Evolutionary conservation across 2,888 invertebrate genomes (phyloP).

Genomic region (Himalopsyche kuldschensis): DNA sequence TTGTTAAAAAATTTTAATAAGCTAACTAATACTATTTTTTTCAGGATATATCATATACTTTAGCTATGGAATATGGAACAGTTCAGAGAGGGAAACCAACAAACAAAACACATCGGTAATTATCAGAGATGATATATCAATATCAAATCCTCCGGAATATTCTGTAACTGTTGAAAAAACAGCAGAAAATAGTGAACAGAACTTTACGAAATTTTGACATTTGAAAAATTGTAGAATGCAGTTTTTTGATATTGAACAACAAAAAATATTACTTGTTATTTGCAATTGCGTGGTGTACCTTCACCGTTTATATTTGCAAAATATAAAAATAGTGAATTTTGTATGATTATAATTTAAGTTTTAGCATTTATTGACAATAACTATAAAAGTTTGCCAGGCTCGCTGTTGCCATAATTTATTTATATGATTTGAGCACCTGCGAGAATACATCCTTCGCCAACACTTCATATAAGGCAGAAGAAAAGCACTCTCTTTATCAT

Average conservation of each 20-base stretch:
- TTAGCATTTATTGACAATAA: not conserved
- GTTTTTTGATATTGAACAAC: too few relatives aligned
- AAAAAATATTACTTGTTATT: too few relatives aligned
- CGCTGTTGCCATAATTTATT: too few relatives aligned
- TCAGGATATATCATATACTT: conserved; percentile 85
- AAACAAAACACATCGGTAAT: not conserved
- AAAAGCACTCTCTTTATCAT: too few relatives aligned
- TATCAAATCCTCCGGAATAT: not conserved
- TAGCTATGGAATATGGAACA: conserved; percentile 79
- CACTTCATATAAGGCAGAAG: too few relatives aligned
- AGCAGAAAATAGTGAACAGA: not conserved
- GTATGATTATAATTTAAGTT: not conserved
- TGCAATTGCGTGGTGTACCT: too few relatives aligned
- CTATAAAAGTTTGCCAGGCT: too few relatives aligned
- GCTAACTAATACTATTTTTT: conserved; percentile 36
- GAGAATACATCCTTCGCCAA: too few relatives aligned
- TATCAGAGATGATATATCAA: not conserved
- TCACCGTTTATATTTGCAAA: too few relatives aligned
- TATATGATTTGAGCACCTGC: too few relatives aligned
- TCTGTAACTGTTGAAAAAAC: not conserved
- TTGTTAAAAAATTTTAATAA: not conserved
- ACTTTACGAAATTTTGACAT: conserved; percentile 18
- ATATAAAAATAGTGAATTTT: too few relatives aligned
- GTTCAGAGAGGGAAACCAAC: conserved; percentile 59
- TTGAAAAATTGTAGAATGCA: not conserved